A percentile compares a stretch with the other conserved stretches of the same genome.
Conservation (phyloP, 1,140 invertebrate genomes). For the Lethrus apterus region DNA sequence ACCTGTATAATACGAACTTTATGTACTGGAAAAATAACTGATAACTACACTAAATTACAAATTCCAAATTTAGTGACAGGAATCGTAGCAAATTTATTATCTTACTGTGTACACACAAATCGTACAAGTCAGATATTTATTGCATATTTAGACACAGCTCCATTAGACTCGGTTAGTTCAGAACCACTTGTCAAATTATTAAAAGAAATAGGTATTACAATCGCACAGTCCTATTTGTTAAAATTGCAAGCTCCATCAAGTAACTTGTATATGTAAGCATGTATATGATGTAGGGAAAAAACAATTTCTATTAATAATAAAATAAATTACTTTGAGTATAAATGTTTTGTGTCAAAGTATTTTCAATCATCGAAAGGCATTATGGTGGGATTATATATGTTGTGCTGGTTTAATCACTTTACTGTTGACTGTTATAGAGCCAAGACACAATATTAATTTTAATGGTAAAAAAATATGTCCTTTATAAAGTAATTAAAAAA, state of each 20-base stretch:
- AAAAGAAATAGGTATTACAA: constrained; percentile 18
- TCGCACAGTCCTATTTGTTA: not conserved
- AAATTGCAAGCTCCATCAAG: constrained; percentile 15
- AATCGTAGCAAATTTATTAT: constrained; percentile 25
- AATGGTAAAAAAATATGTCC: no score
- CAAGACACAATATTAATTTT: no score
- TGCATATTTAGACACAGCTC: constrained; percentile 24
- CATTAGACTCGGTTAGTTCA: constrained; percentile 31
- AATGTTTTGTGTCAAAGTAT: no score
- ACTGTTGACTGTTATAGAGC: no score
- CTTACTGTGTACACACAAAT: constrained; percentile 25
- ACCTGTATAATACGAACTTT: constrained; percentile 20
- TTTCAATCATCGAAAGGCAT: no score
- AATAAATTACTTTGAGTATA: no score
- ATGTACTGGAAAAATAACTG: constrained; percentile 17
- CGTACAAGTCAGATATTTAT: constrained; percentile 27
- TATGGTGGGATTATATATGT: no score
- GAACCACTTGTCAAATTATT: constrained; percentile 25
- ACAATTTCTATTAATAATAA: not conserved
- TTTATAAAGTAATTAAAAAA: no score
- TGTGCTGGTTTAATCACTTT: no score
- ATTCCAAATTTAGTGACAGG: constrained; percentile 32
- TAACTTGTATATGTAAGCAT: constrained; percentile 34
- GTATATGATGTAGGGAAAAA: not conserved
- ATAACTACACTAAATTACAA: constrained; percentile 23